These are phyloP conservation scores for Orchesella cincta DNA, from an alignment of 1,140 invertebrate genomes.

Conservation along the genomic window DNA sequence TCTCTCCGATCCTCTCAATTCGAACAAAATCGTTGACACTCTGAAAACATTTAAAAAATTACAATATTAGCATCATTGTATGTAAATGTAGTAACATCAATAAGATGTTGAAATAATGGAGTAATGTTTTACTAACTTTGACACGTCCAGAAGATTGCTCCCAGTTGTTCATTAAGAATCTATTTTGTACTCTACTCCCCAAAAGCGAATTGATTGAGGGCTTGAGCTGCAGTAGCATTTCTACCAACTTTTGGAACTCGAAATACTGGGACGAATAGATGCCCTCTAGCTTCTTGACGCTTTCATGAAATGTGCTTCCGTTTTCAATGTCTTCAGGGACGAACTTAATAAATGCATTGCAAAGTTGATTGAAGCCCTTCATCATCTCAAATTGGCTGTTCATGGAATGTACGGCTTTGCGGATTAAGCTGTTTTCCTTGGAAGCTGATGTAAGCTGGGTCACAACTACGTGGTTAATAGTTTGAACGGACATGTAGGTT, in stretches of 20 bases:
- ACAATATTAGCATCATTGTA: too few species aligned
- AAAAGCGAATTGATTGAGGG: conserved; percentile 63
- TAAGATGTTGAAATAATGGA: too few species aligned
- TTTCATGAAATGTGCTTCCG: background rate
- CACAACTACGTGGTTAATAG: conserved; percentile 64
- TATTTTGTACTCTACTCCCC: conserved; percentile 39
- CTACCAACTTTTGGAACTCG: conserved; percentile 47
- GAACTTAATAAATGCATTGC: conserved; percentile 17
- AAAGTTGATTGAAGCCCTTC: conserved; percentile 17
- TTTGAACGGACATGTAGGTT: conserved; percentile 65
- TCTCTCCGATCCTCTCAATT: conserved; percentile 3
- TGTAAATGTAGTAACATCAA: background rate
- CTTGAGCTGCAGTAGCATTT: conserved; percentile 53
- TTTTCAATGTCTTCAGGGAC: background rate
- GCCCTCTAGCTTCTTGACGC: background rate
- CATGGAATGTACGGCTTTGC: conserved; percentile 32
- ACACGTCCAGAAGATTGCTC: conserved; percentile 64
- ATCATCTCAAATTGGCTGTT: conserved; percentile 42
- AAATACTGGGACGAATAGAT: background rate
- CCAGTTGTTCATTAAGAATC: conserved; percentile 69
- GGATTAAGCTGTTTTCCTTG: conserved; percentile 33
- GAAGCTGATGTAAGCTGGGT: conserved; percentile 29
- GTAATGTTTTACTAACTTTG: too few species aligned
- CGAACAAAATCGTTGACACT: conserved; percentile 1
- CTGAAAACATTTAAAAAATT: background rate